Evolutionary conservation across 1,140 invertebrate species (phyloP).

Genomic region (Panagrolaimus sp.): DNA sequence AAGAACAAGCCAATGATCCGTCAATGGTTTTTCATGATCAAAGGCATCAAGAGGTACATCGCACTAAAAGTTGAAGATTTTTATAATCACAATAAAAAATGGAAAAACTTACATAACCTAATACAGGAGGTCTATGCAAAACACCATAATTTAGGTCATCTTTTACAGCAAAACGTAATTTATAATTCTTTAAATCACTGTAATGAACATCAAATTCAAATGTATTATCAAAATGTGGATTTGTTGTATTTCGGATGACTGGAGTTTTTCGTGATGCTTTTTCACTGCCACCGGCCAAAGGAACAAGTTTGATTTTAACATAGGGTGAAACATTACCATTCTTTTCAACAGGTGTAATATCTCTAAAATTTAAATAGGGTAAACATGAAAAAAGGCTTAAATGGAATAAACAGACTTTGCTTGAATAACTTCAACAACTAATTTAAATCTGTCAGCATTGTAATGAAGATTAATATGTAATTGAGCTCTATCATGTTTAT

Average conservation of each 20-base stretch:
- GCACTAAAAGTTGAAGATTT: too few species aligned
- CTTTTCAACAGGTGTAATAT: conserved; percentile 34
- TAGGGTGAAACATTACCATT: conserved; percentile 42
- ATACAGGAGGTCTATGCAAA: conserved; percentile 37
- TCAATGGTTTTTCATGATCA: too few species aligned
- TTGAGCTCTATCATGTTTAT: conserved; percentile 26
- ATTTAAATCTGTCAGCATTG: conserved; percentile 36
- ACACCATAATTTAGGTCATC: conserved; percentile 51
- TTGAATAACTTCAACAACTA: conserved; percentile 33
- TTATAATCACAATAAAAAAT: too few species aligned
- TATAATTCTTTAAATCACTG: conserved; percentile 44
- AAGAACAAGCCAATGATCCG: too few species aligned
- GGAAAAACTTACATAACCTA: conserved; percentile 39
- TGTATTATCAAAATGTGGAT: conserved; percentile 49
- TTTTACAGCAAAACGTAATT: conserved; percentile 45
- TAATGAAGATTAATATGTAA: conserved; percentile 37
- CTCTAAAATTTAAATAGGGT: conserved; percentile 13
- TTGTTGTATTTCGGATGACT: conserved; percentile 34
- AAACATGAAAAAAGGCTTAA: too few species aligned
- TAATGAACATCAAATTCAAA: conserved; percentile 46
- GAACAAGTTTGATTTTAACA: conserved; percentile 34
- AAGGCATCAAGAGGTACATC: too few species aligned
- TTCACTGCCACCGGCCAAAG: conserved; percentile 23
- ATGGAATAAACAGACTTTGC: too few species aligned
- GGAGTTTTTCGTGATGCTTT: conserved; percentile 36